Evolutionary conservation across 2,888 invertebrate species (phyloP), one percentile per base, ranked within the genome.

Genomic region (Patella depressa): DNA sequence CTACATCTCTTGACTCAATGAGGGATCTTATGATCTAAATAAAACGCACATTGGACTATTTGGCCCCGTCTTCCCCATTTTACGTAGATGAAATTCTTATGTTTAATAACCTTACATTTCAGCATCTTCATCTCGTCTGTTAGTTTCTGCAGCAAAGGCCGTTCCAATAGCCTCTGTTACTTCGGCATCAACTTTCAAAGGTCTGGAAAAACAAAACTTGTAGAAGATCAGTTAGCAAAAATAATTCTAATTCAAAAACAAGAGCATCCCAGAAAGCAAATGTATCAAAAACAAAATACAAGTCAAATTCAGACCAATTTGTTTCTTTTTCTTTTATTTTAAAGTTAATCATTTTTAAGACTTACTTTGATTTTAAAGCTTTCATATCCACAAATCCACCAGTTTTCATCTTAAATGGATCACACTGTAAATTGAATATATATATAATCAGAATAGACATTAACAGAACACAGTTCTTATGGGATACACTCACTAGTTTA

Each of bases 121-220:
- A 90, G 98, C 98, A 92, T 99, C 99, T 93, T 99, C 99, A 90
- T 99, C 99, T 53, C 98, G 94, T 91, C 98, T 96, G 91, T 99
- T 99, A 0, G 98, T 99, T 93, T 99, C 98, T 0, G 97, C 98
- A 17, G 98, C 98, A 92, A 99, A 99, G 86, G 97, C 97, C 53
- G 98, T 98, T 24, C 98, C 98, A 76, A 99, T 98, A 69, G 88
- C 86, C 80, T 90, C 89, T 34, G 87, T 85, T 45, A 45, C 45
- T 45, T 45, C 45, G 53, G 89, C 90, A 54, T 89, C 90, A 34
- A 85, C 86, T 53, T 84, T 86, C 69, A 87, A 79, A 24, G 85
- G 82, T 34, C 86, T 84, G 72, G 75, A 80, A 45, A 17, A 73
- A 57, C 14, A 70, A 73, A 74, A 54, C 3, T 45, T 45, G 7